Percentiles rank a stretch among this genome's conserved stretches.
These are phyloP conservation scores for Brenthis hecate DNA, from an alignment of 2,888 invertebrate species.

Conservation along the genomic window DNA sequence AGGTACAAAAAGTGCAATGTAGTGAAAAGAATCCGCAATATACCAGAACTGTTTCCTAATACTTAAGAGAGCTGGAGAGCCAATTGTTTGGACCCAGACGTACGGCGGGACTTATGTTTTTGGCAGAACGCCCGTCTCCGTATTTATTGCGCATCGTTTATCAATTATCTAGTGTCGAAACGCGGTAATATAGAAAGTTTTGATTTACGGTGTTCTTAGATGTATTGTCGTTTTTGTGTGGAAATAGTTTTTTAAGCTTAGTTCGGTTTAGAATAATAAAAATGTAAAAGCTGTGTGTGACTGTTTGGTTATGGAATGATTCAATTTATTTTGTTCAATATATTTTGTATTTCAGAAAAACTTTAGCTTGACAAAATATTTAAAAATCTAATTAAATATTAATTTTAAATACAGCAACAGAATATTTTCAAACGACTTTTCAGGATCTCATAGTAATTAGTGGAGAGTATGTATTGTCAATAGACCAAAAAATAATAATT, in stretches of 20 bases:
- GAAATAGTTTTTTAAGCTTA: not conserved
- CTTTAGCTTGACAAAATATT: too few species aligned
- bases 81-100: constrained; percentile 41
- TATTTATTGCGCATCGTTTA: constrained; percentile 45
- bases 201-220: constrained; percentile 22
- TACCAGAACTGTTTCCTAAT: constrained; percentile 32
- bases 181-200: constrained; percentile 36
- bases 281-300: too few species aligned
- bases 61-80: constrained; percentile 35
- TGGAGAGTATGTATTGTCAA: too few species aligned
- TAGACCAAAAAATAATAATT: too few species aligned
- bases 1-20: constrained; percentile 11
- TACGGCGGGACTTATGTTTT: constrained; percentile 39
- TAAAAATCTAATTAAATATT: too few species aligned
- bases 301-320: too few species aligned
- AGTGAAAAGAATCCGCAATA: constrained; percentile 19
- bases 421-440: too few species aligned
- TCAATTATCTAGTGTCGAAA: constrained; percentile 42
- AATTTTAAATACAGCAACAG: too few species aligned
- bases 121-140: constrained; percentile 38
- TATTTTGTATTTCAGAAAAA: too few species aligned
- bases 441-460: too few species aligned
- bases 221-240: constrained; percentile 3
- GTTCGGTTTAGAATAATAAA: constrained; percentile 3
- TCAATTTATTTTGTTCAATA: too few species aligned